Conservation (phyloP, 2,113 vertebrate species). For the crab-eating macaque (Macaca fascicularis) region T2T-MFA8v1.1 NC_088376.1:81732001-81732500, state of each 20-base stretch:
- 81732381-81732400: not conserved
- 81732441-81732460: conserved; percentile 6
- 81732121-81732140: conserved; percentile 78
- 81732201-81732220: not conserved
- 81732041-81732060: conserved; percentile 66
- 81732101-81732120: conserved; percentile 53
- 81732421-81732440: not conserved
- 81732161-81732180: not conserved
- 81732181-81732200: not conserved
- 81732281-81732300: not conserved
- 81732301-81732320: no score
- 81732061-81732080: conserved; percentile 50
- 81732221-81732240: not conserved
- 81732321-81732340: no score
- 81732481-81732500: not conserved
- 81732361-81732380: no score
- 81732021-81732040: conserved; percentile 64
- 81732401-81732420: not conserved
- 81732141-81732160: conserved; percentile 73
- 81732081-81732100: conserved; percentile 61
- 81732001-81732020: conserved; percentile 33
- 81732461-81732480: not conserved
- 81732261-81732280: not conserved
- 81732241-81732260: not conserved
- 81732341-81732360: no score